Conservation (phyloP, 2,888 invertebrate species). For the Polyploca ridens region DNA sequence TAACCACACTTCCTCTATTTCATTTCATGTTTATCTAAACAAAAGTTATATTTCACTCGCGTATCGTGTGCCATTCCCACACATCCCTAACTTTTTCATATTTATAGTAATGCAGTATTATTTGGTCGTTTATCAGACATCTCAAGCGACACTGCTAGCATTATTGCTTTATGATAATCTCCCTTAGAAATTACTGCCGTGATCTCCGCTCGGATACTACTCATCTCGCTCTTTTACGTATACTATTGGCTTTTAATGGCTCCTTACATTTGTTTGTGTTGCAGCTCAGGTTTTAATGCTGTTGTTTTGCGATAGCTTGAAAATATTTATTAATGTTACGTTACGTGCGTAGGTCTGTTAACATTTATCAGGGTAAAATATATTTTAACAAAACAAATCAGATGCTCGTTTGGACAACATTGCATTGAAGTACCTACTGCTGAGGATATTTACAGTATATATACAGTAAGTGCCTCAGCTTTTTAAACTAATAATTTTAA, state of each 20-base stretch:
- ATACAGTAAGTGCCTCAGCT: no score
- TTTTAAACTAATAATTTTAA: no score
- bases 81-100: constrained; percentile 26
- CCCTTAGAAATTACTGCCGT: constrained; percentile 34
- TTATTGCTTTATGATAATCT: constrained; percentile 50
- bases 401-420: no score
- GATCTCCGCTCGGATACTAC: constrained; percentile 44
- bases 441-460: no score
- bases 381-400: no score
- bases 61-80: not conserved
- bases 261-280: constrained; percentile 21
- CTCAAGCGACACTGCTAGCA: constrained; percentile 37
- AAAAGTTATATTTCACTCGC: not conserved
- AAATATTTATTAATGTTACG: not conserved
- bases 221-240: constrained; percentile 45
- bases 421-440: no score
- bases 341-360: not conserved
- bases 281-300: not conserved
- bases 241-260: constrained; percentile 40
- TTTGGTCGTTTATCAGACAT: constrained; percentile 40
- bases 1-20: not conserved
- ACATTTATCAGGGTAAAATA: no score
- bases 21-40: not conserved
- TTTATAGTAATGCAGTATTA: constrained; percentile 45
- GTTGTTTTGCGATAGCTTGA: not conserved